Percentiles rank a stretch among this genome's conserved stretches.
phyloP scores from a whole-genome alignment of 2,113 vertebrate species.

The Cariama cristata region DNA sequence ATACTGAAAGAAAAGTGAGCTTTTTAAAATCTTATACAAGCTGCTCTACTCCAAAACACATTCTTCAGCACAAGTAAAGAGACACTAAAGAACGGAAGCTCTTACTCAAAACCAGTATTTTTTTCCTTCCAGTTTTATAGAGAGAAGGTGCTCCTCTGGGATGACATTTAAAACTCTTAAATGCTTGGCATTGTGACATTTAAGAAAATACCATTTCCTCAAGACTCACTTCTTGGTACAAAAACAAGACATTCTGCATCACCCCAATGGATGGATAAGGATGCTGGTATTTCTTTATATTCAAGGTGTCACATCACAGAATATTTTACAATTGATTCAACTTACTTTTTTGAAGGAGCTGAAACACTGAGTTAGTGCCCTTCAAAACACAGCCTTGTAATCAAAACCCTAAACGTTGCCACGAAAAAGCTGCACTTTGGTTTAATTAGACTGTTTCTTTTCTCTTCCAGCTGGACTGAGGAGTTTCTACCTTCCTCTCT shows the following conservation, averaged over 20 bases:
- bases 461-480: not conserved
- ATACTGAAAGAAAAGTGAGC: not conserved
- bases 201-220: conserved; percentile 60
- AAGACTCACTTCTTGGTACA: not conserved
- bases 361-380: not conserved
- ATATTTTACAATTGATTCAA: not conserved
- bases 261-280: not conserved
- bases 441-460: not conserved
- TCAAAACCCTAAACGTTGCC: not conserved
- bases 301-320: not conserved
- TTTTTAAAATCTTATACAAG: not conserved
- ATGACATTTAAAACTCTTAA: conserved; percentile 66
- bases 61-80: not conserved
- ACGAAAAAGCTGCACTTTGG: not conserved
- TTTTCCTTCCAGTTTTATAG: conserved; percentile 9
- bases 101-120: not conserved
- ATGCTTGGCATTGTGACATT: conserved; percentile 63
- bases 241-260: conserved; percentile 5
- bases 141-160: conserved; percentile 10
- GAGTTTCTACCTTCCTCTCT: not conserved
- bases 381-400: not conserved
- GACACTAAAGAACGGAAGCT: not conserved
- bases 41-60: not conserved
- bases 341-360: not conserved
- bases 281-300: not conserved